Conservation (phyloP, 2,113 vertebrate species). For the Chloebia gouldiae region DNA sequence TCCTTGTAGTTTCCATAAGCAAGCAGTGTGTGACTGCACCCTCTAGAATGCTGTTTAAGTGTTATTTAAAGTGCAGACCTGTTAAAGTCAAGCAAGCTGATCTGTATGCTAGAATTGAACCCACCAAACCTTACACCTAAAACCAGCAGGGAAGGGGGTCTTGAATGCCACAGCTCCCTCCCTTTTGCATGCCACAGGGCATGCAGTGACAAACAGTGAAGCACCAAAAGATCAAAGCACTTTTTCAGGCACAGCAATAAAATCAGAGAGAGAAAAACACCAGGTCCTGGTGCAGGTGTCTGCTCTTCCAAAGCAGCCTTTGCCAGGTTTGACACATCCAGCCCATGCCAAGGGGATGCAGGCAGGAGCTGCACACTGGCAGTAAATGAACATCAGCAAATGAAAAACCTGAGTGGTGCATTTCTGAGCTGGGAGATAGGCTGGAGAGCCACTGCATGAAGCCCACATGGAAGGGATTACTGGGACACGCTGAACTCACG, state of each 20-base stretch:
- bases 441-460: neutral
- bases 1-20: constrained; percentile 12
- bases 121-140: neutral
- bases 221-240: neutral
- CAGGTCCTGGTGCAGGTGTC: neutral
- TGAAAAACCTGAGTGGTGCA: neutral
- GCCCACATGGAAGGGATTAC: neutral
- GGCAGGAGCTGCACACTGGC: neutral
- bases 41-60: constrained; percentile 19
- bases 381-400: neutral
- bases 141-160: neutral
- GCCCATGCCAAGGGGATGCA: accelerated
- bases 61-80: constrained; percentile 29
- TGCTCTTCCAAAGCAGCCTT: neutral
- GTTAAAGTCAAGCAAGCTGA: constrained; percentile 26
- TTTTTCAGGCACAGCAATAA: neutral
- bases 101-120: constrained; percentile 17
- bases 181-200: too few relatives aligned
- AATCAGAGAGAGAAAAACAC: neutral
- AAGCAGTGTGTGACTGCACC: neutral
- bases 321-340: neutral
- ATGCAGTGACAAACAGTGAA: neutral
- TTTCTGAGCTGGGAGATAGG: neutral
- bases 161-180: neutral
- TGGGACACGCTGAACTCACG: neutral